Conservation (phyloP, 2,797 vertebrate species). For the Ara ararauna region DNA sequence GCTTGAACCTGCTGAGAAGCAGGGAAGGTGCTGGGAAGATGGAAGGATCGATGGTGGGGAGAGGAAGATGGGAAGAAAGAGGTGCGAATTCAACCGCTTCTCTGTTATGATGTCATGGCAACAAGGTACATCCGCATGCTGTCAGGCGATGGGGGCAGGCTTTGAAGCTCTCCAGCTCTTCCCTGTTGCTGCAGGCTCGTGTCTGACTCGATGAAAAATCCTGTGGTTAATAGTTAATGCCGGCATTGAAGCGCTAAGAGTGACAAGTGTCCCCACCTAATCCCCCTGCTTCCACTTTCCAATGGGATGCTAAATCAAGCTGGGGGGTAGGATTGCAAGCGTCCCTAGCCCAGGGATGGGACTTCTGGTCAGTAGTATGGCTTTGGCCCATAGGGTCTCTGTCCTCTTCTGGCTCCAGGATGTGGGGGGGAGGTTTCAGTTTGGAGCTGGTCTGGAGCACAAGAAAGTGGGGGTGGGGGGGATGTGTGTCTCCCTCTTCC, state of each 20-base stretch:
- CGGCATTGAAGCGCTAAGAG: not conserved
- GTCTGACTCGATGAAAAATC: constrained; percentile 1
- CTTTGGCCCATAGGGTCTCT: not conserved
- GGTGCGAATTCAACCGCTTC: not conserved
- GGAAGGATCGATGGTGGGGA: not conserved
- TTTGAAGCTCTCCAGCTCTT: constrained; percentile 27
- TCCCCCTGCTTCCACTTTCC: not conserved
- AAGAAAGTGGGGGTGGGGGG: not conserved
- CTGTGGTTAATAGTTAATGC: constrained; percentile 29
- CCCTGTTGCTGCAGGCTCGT: not conserved
- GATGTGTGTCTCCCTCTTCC: not conserved
- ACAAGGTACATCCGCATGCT: not conserved
- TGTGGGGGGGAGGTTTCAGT: not conserved
- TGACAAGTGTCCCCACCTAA: not conserved
- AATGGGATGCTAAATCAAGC: not conserved
- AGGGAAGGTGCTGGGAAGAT: not conserved
- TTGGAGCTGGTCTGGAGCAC: not conserved
- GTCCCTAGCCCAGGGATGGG: not conserved
- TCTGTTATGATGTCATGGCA: constrained; percentile 9
- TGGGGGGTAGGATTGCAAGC: not conserved
- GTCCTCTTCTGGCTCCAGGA: not conserved
- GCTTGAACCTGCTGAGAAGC: not conserved
- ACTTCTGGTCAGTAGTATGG: not conserved
- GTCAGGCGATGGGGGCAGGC: not conserved
- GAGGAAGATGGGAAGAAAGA: not conserved